Conservation (phyloP, 2,113 vertebrate species). For the Donacobius atricapilla region DNA sequence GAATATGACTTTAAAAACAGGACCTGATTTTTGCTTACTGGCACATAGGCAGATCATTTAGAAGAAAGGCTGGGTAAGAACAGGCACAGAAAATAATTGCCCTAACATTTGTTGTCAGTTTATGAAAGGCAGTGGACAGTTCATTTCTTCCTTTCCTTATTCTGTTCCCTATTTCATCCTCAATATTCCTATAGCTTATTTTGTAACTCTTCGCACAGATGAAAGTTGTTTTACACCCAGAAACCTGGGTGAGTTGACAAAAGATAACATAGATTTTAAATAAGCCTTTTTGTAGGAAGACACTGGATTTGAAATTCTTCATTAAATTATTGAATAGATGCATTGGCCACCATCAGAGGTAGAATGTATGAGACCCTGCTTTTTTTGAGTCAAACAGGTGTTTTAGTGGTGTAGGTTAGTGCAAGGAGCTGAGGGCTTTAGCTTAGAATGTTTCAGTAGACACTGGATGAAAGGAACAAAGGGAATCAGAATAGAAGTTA, state of each 20-base stretch:
- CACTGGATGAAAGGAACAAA: conserved; percentile 25
- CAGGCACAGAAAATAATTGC: neutral
- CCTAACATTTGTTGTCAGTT: neutral
- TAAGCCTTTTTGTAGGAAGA: conserved; percentile 53
- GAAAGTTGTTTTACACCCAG: neutral
- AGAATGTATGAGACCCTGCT: conserved; percentile 20
- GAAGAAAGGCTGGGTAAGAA: neutral
- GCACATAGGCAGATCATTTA: conserved; percentile 13
- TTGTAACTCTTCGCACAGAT: neutral
- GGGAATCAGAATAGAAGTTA: neutral
- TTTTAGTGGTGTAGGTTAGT: neutral
- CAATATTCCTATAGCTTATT: neutral
- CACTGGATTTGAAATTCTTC: conserved; percentile 55
- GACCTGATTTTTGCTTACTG: neutral
- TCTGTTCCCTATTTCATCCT: neutral
- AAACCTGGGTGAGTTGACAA: neutral
- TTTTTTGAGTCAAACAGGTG: neutral
- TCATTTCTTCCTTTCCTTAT: neutral
- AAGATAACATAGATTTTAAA: conserved; percentile 44
- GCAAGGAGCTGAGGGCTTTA: neutral
- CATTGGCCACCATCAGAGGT: conserved; percentile 13
- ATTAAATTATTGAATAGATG: conserved; percentile 60
- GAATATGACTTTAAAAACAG: conserved; percentile 54
- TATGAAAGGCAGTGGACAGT: neutral
- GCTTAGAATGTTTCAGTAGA: neutral